phyloP scores from a whole-genome alignment of 2,113 vertebrate species.

The Machaerirhynchus nigripectus region DNA sequence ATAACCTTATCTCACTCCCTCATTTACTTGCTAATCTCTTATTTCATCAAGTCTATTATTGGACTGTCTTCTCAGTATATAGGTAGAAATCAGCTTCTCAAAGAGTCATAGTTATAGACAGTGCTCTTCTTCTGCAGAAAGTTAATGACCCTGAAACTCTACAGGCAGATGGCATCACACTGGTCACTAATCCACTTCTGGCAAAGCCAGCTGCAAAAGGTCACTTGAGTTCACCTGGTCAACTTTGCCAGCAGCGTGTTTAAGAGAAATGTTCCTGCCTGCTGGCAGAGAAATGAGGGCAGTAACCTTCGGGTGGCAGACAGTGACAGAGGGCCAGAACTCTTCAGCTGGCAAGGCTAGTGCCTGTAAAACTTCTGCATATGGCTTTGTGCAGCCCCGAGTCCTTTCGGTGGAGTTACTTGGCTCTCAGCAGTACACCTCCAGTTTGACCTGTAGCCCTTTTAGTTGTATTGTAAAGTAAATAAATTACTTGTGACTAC shows the following conservation, averaged over 20 bases:
- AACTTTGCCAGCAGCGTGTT: background rate
- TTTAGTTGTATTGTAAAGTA: background rate
- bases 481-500: background rate
- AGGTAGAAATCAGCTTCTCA: background rate
- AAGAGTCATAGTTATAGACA: background rate
- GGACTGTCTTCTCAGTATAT: background rate
- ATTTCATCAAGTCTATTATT: background rate
- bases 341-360: background rate
- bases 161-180: background rate
- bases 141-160: background rate
- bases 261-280: background rate
- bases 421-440: background rate
- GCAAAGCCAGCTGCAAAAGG: background rate
- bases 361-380: background rate
- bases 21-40: background rate
- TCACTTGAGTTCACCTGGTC: background rate
- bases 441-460: background rate
- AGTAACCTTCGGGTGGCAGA: background rate
- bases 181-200: background rate
- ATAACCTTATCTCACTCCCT: background rate
- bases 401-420: background rate
- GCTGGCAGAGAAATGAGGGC: background rate
- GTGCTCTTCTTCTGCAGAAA: background rate
- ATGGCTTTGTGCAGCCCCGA: background rate
- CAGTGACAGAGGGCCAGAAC: background rate